Evolutionary conservation across 1,140 invertebrate genomes (phyloP), one percentile per base, ranked within the genome.

Genomic region (Ceratina australensis): DNA sequence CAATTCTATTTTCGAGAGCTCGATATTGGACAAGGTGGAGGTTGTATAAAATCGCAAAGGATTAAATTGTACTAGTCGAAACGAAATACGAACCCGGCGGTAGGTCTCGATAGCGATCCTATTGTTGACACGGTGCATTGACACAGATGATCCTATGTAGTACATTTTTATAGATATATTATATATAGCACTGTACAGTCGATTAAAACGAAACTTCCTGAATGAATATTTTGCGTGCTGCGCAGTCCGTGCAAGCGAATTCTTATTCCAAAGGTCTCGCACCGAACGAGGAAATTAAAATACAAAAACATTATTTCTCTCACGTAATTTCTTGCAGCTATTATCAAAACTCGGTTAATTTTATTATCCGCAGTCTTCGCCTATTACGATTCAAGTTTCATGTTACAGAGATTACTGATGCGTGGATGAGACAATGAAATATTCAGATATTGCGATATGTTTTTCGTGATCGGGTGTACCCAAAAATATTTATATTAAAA

Each of bases 141-240:
- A 60, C 67, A 59, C 60, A 26, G 49, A 71, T 71, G 67, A 71
- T 50, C 15, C 57, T 63, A 61, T 67, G 56, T 72, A 66, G 65
- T 65, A 59, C 59, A 68, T 61, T 69, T 69, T 22, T 59, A 75
- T 75, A 60, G 33, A 69, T 61, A 76, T 60, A 69, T 76, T 60
- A 52, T 60, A 69, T 61, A 60, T 71, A 71, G 57, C 60, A 77
- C 66, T 77, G 57, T 77, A 71, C 74, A 77, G 42, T 63, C 22
- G 66, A 63, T 71, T 57, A 61, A 69, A 71, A 68, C 59, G 68
- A 52, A 63, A 63, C 24, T 60, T 77, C 42, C 28, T 63, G 28
- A 54, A 71, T 63, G 67, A 77, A 57, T 77, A 77, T 77, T 63
- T 63, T 61, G 61, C 20, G 47, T 26, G 42, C 61, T 20, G 61